Percentiles rank a stretch among this genome's conserved stretches.
Evolutionary conservation across 2,888 invertebrate genomes (phyloP).

Genomic region (Cheilosia pagana): DNA sequence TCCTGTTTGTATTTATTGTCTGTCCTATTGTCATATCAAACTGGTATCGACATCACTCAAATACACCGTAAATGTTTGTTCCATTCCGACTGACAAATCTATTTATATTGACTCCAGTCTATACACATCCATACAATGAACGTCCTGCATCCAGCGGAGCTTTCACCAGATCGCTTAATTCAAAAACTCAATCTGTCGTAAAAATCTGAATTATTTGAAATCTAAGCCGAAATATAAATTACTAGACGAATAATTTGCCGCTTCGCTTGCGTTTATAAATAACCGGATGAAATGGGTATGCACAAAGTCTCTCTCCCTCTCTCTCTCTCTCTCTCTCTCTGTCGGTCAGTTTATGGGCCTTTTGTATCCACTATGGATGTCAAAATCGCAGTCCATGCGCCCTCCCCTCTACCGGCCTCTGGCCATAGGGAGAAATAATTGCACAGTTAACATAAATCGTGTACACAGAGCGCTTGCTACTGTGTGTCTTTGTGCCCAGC

Average conservation of each 20-base stretch:
- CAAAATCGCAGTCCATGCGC: constrained; percentile 43
- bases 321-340: background rate
- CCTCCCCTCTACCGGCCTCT: constrained; percentile 27
- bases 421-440: constrained; percentile 63
- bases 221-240: constrained; percentile 69
- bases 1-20: background rate
- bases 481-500: constrained; percentile 17
- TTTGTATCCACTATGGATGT: constrained; percentile 55
- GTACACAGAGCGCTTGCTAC: background rate
- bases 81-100: constrained; percentile 1
- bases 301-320: background rate
- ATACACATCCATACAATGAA: background rate
- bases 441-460: constrained; percentile 68
- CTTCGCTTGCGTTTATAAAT: constrained; percentile 71
- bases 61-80: background rate
- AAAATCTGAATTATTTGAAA: constrained; percentile 70
- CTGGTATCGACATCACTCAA: background rate
- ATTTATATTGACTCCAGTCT: constrained; percentile 5
- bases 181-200: constrained; percentile 67
- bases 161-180: constrained; percentile 17
- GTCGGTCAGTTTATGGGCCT: constrained; percentile 13
- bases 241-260: constrained; percentile 71
- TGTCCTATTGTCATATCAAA: background rate
- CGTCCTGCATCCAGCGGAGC: background rate
- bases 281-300: constrained; percentile 61